Evolutionary conservation across 64 coral and sea anemone species (phyloP).

Genomic region (Porites australiensis): DNA sequence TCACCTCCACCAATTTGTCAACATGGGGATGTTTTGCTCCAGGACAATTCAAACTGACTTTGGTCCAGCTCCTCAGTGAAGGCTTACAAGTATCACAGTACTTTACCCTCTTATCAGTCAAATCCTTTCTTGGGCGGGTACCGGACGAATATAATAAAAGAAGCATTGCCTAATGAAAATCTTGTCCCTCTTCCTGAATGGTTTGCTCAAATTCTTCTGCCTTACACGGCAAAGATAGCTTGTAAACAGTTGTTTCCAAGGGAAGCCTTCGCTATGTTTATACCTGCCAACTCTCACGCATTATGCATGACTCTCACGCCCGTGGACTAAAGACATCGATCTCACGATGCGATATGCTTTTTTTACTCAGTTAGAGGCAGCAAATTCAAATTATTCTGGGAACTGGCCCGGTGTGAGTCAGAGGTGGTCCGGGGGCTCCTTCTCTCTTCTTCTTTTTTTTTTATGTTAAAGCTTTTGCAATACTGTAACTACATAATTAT

Average conservation of each 20-base stretch:
- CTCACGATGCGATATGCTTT: too few species aligned
- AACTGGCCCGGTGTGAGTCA: too few species aligned
- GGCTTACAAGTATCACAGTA: conserved; percentile 34
- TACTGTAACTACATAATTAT: too few species aligned
- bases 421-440: too few species aligned
- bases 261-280: too few species aligned
- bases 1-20: conserved; percentile 38
- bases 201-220: conserved; percentile 17
- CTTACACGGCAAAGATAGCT: neutral
- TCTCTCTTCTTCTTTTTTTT: too few species aligned
- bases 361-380: too few species aligned
- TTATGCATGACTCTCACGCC: too few species aligned
- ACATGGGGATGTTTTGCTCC: neutral
- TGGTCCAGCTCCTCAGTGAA: conserved; percentile 38
- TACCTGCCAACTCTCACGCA: too few species aligned
- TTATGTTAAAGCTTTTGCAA: too few species aligned
- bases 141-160: conserved; percentile 34
- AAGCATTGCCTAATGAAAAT: conserved; percentile 26
- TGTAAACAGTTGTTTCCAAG: neutral
- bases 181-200: neutral
- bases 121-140: neutral
- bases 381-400: too few species aligned
- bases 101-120: neutral
- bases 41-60: conserved; percentile 22
- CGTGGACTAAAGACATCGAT: too few species aligned